Evolutionary conservation across 2,113 vertebrate genomes (phyloP).

Genomic region (Hypocryptadius cinnamomeus): DNA sequence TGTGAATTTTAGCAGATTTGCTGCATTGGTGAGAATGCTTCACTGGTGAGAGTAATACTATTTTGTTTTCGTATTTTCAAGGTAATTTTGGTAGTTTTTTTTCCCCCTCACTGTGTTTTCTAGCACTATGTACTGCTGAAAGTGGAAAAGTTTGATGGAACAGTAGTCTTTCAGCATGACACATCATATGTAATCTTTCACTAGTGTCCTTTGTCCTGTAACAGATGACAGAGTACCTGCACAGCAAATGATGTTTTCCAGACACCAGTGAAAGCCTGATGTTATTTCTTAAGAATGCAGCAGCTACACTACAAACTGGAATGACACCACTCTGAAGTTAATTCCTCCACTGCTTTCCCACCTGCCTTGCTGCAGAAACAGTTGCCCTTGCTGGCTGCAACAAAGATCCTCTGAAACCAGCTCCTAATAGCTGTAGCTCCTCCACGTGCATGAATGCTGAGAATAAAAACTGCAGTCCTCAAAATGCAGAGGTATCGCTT

Average conservation of each 20-base stretch:
- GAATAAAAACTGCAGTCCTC: not conserved
- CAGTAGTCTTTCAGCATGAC: not conserved
- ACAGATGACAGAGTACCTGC: slow-evolving; percentile 44
- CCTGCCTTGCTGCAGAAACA: not conserved
- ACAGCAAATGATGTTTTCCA: slow-evolving; percentile 32
- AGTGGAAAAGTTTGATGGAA: not conserved
- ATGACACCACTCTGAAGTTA: not conserved
- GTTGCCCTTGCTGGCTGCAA: not conserved
- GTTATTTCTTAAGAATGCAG: slow-evolving; percentile 43
- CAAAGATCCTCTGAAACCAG: not conserved
- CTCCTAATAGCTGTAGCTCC: not conserved
- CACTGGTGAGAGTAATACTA: not conserved
- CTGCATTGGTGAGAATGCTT: not conserved
- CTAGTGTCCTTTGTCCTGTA: slow-evolving; percentile 36
- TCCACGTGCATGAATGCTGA: not conserved
- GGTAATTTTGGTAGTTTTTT: not conserved
- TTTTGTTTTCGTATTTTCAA: not conserved
- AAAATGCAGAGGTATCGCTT: not conserved
- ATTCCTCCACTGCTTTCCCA: not conserved
- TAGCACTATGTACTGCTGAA: not conserved
- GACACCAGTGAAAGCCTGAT: not conserved
- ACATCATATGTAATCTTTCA: not conserved
- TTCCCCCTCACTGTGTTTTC: not conserved
- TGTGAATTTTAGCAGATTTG: not conserved
- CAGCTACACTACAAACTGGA: not conserved